A percentile compares a stretch with the other conserved stretches of the same genome.
Evolutionary conservation across 2,888 invertebrate genomes (phyloP).

Genomic region (Loripinus fragilis): DNA sequence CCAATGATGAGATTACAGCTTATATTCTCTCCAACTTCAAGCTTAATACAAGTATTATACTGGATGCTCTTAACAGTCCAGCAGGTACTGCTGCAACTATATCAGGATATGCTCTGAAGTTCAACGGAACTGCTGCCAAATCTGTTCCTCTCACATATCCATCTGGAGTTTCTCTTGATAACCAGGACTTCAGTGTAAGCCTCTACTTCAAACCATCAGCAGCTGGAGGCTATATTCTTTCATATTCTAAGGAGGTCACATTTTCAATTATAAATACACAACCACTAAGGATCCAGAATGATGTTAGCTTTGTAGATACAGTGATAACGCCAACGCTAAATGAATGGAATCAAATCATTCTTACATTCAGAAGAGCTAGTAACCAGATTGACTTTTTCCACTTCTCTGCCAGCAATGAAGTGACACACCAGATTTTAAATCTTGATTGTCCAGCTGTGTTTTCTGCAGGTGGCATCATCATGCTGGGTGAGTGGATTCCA

Average conservation of each 20-base stretch:
- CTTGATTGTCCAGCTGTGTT: constrained; percentile 58
- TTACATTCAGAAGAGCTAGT: constrained; percentile 55
- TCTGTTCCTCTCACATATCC: constrained; percentile 50
- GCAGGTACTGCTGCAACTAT: constrained; percentile 31
- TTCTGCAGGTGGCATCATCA: constrained; percentile 61
- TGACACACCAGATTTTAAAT: constrained; percentile 59
- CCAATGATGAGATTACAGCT: constrained; percentile 39
- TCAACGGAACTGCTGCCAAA: constrained; percentile 64
- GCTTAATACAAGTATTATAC: constrained; percentile 47
- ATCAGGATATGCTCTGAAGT: constrained; percentile 66
- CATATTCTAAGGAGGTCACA: constrained; percentile 63
- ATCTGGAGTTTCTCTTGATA: constrained; percentile 30
- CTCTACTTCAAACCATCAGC: constrained; percentile 67
- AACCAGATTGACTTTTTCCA: constrained; percentile 57
- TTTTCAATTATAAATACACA: constrained; percentile 64
- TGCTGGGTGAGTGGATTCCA: constrained; percentile 70
- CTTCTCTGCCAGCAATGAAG: constrained; percentile 55
- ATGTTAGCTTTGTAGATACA: constrained; percentile 33
- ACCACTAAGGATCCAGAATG: constrained; percentile 60
- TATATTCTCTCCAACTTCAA: constrained; percentile 44
- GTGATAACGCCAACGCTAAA: constrained; percentile 34
- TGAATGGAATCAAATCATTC: constrained; percentile 71
- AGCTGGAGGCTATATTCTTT: constrained; percentile 64
- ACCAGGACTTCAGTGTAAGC: constrained; percentile 63
- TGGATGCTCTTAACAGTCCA: constrained; percentile 44